Percentiles rank a stretch among this genome's conserved stretches.
phyloP scores from a whole-genome alignment of 2,797 vertebrate species.

The Pteropus rufus region DNA sequence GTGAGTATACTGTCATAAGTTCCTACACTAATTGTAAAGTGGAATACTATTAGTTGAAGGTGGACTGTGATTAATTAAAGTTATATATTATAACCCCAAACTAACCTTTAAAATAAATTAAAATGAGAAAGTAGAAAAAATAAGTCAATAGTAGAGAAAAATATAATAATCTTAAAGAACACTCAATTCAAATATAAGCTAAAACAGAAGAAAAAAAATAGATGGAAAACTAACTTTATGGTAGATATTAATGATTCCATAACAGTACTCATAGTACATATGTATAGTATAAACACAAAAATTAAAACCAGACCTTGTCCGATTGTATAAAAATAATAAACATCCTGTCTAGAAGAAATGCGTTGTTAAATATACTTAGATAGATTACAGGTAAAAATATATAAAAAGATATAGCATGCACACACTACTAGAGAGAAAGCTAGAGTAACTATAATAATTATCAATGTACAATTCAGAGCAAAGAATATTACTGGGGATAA shows the following conservation, averaged over 20 bases:
- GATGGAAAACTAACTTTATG: not conserved
- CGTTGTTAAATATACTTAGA: not conserved
- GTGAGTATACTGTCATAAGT: not conserved
- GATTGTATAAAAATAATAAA: not conserved
- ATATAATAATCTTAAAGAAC: not conserved
- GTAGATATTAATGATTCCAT: not conserved
- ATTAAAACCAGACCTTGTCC: not conserved
- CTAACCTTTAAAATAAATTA: not conserved
- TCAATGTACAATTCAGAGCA: not conserved
- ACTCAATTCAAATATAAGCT: not conserved
- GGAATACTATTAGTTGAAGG: not conserved
- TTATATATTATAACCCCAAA: not conserved
- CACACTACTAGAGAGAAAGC: not conserved
- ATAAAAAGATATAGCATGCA: not conserved
- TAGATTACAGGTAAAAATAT: not conserved
- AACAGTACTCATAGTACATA: not conserved
- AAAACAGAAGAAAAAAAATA: not conserved
- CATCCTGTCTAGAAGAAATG: not conserved
- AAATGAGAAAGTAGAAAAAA: not conserved
- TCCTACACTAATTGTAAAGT: not conserved
- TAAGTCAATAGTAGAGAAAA: not conserved
- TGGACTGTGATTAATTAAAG: not conserved
- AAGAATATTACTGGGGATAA: not conserved
- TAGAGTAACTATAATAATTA: not conserved
- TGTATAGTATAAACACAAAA: not conserved